Percentiles rank a stretch among this genome's conserved stretches.
Evolutionary conservation across 2,113 vertebrate genomes (phyloP).

Genomic region (Lophius piscatorius): DNA sequence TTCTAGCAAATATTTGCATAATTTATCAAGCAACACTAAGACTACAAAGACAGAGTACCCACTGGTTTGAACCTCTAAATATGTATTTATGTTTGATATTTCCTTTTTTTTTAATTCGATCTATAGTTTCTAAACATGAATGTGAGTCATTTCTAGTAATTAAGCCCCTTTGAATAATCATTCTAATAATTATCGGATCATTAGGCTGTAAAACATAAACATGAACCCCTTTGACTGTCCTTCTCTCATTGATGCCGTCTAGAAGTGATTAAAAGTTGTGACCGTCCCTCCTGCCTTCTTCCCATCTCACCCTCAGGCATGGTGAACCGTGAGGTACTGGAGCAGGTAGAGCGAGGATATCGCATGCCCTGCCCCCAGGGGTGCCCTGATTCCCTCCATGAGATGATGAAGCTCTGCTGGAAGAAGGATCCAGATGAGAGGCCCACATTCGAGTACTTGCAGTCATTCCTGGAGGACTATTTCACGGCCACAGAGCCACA

Average conservation of each 20-base stretch:
- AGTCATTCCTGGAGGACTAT: conserved; percentile 97
- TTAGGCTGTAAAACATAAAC: no score
- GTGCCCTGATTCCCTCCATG: conserved; percentile 93
- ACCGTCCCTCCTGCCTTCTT: neutral
- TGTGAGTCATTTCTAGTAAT: no score
- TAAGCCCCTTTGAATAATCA: no score
- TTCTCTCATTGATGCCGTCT: no score
- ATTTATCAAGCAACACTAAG: neutral
- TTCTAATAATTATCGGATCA: no score
- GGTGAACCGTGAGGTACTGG: conserved; percentile 95
- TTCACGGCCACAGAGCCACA: conserved; percentile 97
- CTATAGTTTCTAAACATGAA: no score
- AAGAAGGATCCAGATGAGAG: conserved; percentile 96
- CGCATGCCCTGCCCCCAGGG: conserved; percentile 96
- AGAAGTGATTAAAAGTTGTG: no score
- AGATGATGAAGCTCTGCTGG: conserved; percentile 96
- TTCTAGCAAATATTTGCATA: neutral
- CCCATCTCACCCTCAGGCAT: conserved; percentile 80
- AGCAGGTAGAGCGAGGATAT: conserved; percentile 94
- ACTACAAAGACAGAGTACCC: no score
- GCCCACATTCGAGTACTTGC: conserved; percentile 96
- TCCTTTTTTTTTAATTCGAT: neutral
- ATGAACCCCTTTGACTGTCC: no score
- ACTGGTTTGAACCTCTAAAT: no score
- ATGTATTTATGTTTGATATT: neutral